phyloP scores from a whole-genome alignment of 2,888 invertebrate genomes.

The Caradrina clavipalpis region DNA sequence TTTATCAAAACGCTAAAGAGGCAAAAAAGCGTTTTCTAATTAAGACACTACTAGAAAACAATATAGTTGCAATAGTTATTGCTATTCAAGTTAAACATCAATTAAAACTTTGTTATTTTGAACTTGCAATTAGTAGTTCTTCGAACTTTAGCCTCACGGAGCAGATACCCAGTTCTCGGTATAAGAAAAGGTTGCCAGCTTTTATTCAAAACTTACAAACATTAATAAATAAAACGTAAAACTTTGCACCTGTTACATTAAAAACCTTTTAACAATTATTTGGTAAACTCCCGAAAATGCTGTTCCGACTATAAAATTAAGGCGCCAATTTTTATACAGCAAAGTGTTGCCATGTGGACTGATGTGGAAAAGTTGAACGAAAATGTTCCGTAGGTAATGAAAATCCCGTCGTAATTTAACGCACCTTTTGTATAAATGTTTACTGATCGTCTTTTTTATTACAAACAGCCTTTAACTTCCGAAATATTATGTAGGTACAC shows the following conservation, averaged over 20 bases:
- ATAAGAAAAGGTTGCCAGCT: conserved; percentile 28
- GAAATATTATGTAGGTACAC: neutral
- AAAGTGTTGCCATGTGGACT: conserved; percentile 21
- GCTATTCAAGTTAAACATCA: conserved; percentile 42
- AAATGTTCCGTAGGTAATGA: conserved; percentile 21
- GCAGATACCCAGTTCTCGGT: conserved; percentile 23
- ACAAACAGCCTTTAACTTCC: conserved; percentile 1
- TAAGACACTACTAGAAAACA: conserved; percentile 26
- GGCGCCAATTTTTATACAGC: conserved; percentile 23
- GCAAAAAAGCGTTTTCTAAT: conserved; percentile 19
- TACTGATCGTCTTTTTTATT: conserved; percentile 11
- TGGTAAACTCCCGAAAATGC: conserved; percentile 13
- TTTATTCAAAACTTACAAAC: conserved; percentile 21
- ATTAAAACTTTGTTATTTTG: conserved; percentile 54
- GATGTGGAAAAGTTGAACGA: conserved; percentile 27
- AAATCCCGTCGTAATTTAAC: conserved; percentile 31
- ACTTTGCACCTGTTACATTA: conserved; percentile 21
- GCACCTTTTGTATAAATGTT: conserved; percentile 18
- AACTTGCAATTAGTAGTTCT: conserved; percentile 52
- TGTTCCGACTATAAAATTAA: conserved; percentile 17
- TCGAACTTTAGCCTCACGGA: conserved; percentile 28
- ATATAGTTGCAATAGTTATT: conserved; percentile 37
- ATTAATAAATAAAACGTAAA: conserved; percentile 11
- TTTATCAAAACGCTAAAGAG: neutral
- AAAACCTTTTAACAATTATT: conserved; percentile 37